Conservation (phyloP, 1,140 invertebrate genomes). For the Limonius californicus region DNA sequence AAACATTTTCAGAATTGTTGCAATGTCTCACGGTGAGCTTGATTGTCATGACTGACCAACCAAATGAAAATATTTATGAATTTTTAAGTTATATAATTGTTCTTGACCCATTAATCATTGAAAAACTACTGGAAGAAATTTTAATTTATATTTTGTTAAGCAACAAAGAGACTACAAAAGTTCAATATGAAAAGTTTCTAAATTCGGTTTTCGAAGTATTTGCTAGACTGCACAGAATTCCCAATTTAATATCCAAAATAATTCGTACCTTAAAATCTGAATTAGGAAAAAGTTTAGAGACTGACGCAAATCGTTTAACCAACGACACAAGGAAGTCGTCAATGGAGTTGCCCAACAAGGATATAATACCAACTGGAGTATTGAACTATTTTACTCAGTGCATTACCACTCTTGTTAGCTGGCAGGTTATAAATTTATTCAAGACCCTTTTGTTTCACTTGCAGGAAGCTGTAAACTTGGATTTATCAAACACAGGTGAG, state of each 20-base stretch:
- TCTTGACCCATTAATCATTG: slow-evolving; percentile 37
- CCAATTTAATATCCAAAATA: slow-evolving; percentile 41
- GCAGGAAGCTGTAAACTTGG: slow-evolving; percentile 24
- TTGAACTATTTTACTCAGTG: slow-evolving; percentile 33
- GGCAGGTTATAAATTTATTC: slow-evolving; percentile 42
- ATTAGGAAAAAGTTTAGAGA: too few species aligned
- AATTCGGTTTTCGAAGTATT: slow-evolving; percentile 35
- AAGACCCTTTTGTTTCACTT: slow-evolving; percentile 40
- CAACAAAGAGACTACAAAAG: background rate
- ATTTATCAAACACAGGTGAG: too few species aligned
- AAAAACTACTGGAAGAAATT: slow-evolving; percentile 10
- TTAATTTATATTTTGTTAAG: too few species aligned
- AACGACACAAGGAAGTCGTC: too few species aligned
- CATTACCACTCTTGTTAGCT: slow-evolving; percentile 33
- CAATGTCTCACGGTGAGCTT: too few species aligned
- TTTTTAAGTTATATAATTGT: slow-evolving; percentile 32
- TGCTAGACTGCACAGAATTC: slow-evolving; percentile 39
- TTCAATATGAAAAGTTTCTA: slow-evolving; percentile 20
- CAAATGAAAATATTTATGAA: slow-evolving; percentile 28
- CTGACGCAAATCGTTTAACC: too few species aligned
- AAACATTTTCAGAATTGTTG: too few species aligned
- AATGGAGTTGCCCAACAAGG: too few species aligned
- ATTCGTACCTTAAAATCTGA: slow-evolving; percentile 35
- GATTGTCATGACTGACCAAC: slow-evolving; percentile 15
- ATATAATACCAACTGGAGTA: slow-evolving; percentile 28